A percentile compares a stretch with the other conserved stretches of the same genome.
phyloP scores from a whole-genome alignment of 2,888 invertebrate genomes.

The Ochropleura leucogaster region DNA sequence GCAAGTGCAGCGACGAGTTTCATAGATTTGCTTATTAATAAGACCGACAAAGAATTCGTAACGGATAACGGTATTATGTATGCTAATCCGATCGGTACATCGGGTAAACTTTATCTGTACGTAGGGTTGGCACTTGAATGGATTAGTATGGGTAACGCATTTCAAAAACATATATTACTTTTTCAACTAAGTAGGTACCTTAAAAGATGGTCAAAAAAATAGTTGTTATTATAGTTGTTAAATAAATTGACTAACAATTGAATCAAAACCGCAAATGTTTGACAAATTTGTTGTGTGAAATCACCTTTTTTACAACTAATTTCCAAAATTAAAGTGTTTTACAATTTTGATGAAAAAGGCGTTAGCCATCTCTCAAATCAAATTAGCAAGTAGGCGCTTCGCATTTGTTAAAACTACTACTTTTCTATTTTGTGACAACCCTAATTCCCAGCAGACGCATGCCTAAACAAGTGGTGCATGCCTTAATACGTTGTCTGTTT shows the following conservation, averaged over 20 bases:
- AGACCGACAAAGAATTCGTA: conserved; percentile 86
- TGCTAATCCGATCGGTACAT: conserved; percentile 74
- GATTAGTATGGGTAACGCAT: not conserved
- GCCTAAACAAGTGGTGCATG: conserved; percentile 61
- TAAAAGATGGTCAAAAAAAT: too few species aligned
- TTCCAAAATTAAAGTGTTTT: not conserved
- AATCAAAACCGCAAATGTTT: not conserved
- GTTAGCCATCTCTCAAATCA: not conserved
- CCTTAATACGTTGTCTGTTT: conserved; percentile 60
- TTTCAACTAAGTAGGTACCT: not conserved
- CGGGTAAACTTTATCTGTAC: conserved; percentile 57
- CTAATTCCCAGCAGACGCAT: conserved; percentile 33
- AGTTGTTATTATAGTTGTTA: too few species aligned
- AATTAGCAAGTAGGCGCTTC: not conserved
- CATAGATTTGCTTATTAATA: conserved; percentile 87
- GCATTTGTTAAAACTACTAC: not conserved
- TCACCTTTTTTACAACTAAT: not conserved
- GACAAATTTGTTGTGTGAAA: not conserved
- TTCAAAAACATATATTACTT: not conserved
- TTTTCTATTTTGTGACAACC: conserved; percentile 37
- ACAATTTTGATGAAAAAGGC: not conserved
- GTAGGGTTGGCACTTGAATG: conserved; percentile 54
- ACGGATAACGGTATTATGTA: conserved; percentile 81
- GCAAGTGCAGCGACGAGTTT: conserved; percentile 75
- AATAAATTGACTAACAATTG: not conserved